Evolutionary conservation across 2,797 vertebrate genomes (phyloP).

Genomic region (Myotis daubentonii): DNA sequence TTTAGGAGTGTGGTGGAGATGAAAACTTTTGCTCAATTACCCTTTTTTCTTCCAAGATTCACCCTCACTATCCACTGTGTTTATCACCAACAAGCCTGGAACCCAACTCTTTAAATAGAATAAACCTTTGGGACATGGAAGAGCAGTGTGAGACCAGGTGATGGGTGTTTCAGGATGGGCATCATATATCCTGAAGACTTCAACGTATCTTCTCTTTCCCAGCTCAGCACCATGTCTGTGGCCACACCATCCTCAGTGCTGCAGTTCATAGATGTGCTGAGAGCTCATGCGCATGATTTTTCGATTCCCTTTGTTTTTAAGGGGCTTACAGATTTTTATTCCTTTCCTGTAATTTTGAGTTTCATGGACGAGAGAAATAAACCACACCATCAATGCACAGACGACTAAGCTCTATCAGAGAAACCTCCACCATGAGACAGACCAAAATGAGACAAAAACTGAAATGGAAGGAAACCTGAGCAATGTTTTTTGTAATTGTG

Average conservation of each 20-base stretch:
- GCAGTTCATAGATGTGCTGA: fast-evolving
- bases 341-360: neutral
- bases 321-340: neutral
- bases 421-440: neutral
- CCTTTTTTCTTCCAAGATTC: neutral
- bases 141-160: neutral
- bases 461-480: neutral
- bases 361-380: neutral
- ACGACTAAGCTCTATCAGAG: neutral
- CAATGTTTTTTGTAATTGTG: neutral
- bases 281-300: fast-evolving
- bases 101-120: too few species aligned
- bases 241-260: neutral
- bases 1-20: neutral
- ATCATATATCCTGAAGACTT: neutral
- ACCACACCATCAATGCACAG: neutral
- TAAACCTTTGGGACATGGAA: neutral
- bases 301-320: neutral
- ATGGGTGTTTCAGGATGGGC: too few species aligned
- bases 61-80: neutral
- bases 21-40: neutral
- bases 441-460: neutral
- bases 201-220: neutral
- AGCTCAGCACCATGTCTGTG: fast-evolving
- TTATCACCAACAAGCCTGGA: neutral